Evolutionary conservation across 2,888 invertebrate genomes (phyloP).

Genomic region (Campoplex capitator): DNA sequence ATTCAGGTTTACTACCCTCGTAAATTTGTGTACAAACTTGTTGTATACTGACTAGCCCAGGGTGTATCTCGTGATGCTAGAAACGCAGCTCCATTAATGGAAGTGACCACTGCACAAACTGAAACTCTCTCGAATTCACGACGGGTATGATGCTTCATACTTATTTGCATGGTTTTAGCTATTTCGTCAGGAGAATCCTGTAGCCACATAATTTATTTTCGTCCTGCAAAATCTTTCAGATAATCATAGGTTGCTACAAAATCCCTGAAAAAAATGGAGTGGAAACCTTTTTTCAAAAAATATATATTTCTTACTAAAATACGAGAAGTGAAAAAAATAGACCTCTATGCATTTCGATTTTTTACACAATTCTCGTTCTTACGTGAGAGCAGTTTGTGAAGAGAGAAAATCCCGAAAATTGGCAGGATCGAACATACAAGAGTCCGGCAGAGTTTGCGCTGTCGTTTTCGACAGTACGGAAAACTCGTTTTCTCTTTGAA

Average conservation of each 20-base stretch:
- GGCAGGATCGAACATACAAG: too few relatives aligned
- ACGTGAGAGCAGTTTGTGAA: too few relatives aligned
- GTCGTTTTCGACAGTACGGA: too few relatives aligned
- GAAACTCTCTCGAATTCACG: conserved; percentile 13
- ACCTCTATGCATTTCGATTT: too few relatives aligned
- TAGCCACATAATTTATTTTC: neutral
- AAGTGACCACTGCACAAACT: conserved; percentile 46
- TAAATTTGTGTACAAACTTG: neutral
- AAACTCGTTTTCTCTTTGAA: too few relatives aligned
- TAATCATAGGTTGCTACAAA: neutral
- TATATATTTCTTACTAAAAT: too few relatives aligned
- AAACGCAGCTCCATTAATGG: conserved; percentile 56
- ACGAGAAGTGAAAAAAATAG: too few relatives aligned
- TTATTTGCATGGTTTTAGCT: conserved; percentile 20
- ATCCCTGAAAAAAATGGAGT: neutral
- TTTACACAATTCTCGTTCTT: too few relatives aligned
- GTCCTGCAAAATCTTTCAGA: neutral
- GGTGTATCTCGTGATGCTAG: neutral
- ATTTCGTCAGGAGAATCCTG: conserved; percentile 37
- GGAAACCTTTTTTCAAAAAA: neutral
- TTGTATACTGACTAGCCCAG: neutral
- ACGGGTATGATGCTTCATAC: conserved; percentile 25
- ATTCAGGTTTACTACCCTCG: neutral
- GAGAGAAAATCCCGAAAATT: too few relatives aligned
- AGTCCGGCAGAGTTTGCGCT: too few relatives aligned